These are phyloP conservation scores for Drosophila rubida DNA, from an alignment of 2,888 invertebrate species.

Conservation along the genomic window DNA sequence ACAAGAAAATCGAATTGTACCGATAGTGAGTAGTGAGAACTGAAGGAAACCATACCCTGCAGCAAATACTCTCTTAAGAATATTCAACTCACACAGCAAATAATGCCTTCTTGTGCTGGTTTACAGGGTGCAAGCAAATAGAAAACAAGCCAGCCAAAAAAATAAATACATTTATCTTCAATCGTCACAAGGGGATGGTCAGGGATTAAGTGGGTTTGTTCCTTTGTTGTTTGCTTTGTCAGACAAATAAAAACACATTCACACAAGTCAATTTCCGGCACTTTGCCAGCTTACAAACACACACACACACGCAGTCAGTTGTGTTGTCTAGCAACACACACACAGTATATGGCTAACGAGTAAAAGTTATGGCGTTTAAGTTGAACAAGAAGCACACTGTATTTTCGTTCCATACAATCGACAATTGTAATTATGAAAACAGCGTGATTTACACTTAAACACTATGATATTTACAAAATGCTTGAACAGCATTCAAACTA, in stretches of 20 bases:
- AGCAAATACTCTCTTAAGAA: not conserved
- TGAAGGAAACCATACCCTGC: constrained; percentile 4
- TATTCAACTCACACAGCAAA: no score
- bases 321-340: not conserved
- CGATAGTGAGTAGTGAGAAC: not conserved
- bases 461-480: constrained; percentile 48
- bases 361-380: constrained; percentile 15
- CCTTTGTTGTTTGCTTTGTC: constrained; percentile 18
- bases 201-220: constrained; percentile 15
- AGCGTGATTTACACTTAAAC: constrained; percentile 40
- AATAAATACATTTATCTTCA: constrained; percentile 58
- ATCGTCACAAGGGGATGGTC: constrained; percentile 20
- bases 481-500: constrained; percentile 10
- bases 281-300: constrained; percentile 16
- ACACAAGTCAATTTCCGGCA: constrained; percentile 47
- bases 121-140: constrained; percentile 5
- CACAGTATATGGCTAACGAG: not conserved
- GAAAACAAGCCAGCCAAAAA: constrained; percentile 15
- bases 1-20: constrained; percentile 10
- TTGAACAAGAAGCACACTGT: constrained; percentile 53
- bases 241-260: constrained; percentile 33
- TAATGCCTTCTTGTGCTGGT: not conserved
- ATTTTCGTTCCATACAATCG: constrained; percentile 46
- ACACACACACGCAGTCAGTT: not conserved
- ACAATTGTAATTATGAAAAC: constrained; percentile 37